phyloP scores from a whole-genome alignment of 2,888 invertebrate species.

The Synanthedon myopaeformis region DNA sequence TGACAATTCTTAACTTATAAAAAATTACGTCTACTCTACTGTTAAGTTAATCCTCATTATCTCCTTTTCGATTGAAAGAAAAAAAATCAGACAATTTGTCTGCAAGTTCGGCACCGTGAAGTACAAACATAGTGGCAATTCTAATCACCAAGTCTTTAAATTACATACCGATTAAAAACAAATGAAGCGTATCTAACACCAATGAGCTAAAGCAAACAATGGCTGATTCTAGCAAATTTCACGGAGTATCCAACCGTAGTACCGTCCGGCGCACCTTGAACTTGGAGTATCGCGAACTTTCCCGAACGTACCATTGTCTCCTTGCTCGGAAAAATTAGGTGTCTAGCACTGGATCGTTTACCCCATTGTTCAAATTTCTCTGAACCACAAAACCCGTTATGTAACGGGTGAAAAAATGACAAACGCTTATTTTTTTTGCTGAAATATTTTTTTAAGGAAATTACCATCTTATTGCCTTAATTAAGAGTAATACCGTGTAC shows the following conservation, averaged over 20 bases:
- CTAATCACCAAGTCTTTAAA: slow-evolving; percentile 3
- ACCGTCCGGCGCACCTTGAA: slow-evolving; percentile 11
- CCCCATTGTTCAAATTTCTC: not conserved
- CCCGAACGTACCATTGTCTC: slow-evolving; percentile 5
- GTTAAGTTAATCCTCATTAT: too few relatives aligned
- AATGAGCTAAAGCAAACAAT: slow-evolving; percentile 10
- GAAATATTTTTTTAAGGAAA: too few relatives aligned
- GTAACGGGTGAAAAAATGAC: not conserved
- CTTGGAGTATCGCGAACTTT: slow-evolving; percentile 5
- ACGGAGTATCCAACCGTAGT: slow-evolving; percentile 7
- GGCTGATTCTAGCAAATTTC: slow-evolving; percentile 11
- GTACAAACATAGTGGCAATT: not conserved
- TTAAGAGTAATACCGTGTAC: too few relatives aligned
- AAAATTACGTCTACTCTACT: too few relatives aligned
- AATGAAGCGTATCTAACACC: slow-evolving; percentile 7
- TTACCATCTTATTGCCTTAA: too few relatives aligned
- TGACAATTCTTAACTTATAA: too few relatives aligned
- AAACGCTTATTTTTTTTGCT: too few relatives aligned
- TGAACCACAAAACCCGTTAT: not conserved
- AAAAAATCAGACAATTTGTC: too few relatives aligned
- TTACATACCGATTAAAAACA: slow-evolving; percentile 6
- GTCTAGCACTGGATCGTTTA: not conserved
- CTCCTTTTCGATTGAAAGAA: too few relatives aligned
- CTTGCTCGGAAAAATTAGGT: slow-evolving; percentile 2
- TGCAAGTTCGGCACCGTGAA: too few relatives aligned